Percentiles rank a stretch among this genome's conserved stretches.
phyloP scores from a whole-genome alignment of 2,888 invertebrate genomes.

The Timandra comae region DNA sequence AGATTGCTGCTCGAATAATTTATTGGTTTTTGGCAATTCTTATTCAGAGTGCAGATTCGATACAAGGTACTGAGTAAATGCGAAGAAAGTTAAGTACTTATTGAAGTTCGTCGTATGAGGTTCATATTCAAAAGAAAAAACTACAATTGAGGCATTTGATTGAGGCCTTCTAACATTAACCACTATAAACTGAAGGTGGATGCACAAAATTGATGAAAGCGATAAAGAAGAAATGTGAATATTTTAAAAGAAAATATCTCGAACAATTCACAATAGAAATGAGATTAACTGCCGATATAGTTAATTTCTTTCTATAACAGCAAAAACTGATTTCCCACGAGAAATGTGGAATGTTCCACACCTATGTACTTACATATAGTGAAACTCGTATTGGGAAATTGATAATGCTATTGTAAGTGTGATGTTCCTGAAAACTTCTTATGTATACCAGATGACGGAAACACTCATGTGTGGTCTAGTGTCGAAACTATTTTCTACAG shows the following conservation, averaged over 20 bases:
- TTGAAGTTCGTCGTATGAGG: too few relatives aligned
- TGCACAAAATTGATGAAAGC: too few relatives aligned
- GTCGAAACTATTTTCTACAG: constrained; percentile 17
- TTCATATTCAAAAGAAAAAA: too few relatives aligned
- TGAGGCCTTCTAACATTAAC: too few relatives aligned
- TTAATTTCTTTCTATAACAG: constrained; percentile 5
- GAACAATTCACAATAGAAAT: constrained; percentile 1
- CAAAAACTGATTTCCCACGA: constrained; percentile 34
- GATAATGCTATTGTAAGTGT: constrained; percentile 29
- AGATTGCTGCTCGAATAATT: constrained; percentile 7
- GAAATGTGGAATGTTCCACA: constrained; percentile 29
- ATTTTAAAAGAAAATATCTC: too few relatives aligned
- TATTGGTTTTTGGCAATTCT: background rate
- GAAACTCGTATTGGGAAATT: constrained; percentile 41
- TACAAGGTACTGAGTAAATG: too few relatives aligned
- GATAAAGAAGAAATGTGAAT: too few relatives aligned
- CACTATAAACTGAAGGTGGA: too few relatives aligned
- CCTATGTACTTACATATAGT: too few relatives aligned
- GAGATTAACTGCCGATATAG: constrained; percentile 3
- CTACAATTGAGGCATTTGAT: too few relatives aligned
- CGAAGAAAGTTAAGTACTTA: too few relatives aligned
- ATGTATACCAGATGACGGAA: constrained; percentile 6
- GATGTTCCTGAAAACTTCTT: constrained; percentile 23
- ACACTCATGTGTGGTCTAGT: constrained; percentile 14
- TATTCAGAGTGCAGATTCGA: too few relatives aligned